Evolutionary conservation across 1,140 invertebrate species (phyloP), one percentile per base, ranked within the genome.

Genomic region (Drosophila nebulosa): DNA sequence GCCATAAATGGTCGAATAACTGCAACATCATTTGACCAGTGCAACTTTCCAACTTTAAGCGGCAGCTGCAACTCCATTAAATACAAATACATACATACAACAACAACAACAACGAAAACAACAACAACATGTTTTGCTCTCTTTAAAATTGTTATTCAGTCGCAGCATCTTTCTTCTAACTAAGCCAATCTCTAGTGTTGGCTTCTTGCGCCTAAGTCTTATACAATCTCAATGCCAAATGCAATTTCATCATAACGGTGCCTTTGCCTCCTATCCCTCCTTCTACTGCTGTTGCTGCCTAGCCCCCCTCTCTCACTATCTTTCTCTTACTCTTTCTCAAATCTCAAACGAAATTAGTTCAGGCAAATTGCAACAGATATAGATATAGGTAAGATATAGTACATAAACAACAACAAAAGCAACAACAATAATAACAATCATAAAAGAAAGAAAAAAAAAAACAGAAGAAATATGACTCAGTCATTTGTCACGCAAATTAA

Each of bases 21-120:
- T 83, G 78, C 80, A 78, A 75, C 80, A 85, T 86, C 81, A 80
- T 80, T 86, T 85, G 81, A 86, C 81, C 80, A 80, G 36, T 58
- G 69, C 81, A 85, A 80, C 80, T 80, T 74, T 84, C 78, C 73
- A 86, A 68, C 60, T 71, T 51, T 30, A 57, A 65, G 65, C 63
- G 35, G 16, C 57, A 60, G 42, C 63, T 46, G 53, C 63, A 65
- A 63, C 30, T 58, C 30, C 56, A 58, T 58, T 36, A 39, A 35
- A 58, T 21, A 46, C 39, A 42, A 42, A 42, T 18, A 42, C 39
- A 42, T n/a, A n/a, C n/a, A n/a, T n/a, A 30, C 27, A 9, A 42
- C 39, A 18, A 18, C 39, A 55, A n/a, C n/a, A 55, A 12, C 14
- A 55, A 30, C 16, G 9, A 30, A 55, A 14, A 10, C 1, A 55